phyloP scores from a whole-genome alignment of 2,113 vertebrate species.

The Rhadina sibilatrix region DNA sequence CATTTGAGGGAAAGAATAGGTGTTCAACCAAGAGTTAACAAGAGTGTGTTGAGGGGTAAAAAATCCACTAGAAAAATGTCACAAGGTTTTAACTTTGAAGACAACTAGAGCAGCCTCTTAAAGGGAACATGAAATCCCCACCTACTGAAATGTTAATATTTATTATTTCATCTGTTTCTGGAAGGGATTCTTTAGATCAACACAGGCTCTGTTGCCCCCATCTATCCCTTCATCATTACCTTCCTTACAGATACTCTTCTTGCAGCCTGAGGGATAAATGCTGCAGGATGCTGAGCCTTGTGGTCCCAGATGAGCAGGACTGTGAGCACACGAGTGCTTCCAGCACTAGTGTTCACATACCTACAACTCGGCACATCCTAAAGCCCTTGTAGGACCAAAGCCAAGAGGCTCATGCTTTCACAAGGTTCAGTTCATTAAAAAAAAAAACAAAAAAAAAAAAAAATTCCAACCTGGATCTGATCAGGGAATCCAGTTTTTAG shows the following conservation, averaged over 20 bases:
- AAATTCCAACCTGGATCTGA: conserved; percentile 3
- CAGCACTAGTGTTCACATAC: background rate
- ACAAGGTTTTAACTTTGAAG: background rate
- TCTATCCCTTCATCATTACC: background rate
- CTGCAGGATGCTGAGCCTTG: background rate
- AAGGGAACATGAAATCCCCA: background rate
- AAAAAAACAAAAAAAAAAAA: background rate
- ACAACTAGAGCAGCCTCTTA: background rate
- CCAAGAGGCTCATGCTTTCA: background rate
- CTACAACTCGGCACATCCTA: conserved; percentile 6
- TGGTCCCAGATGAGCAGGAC: background rate
- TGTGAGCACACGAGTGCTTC: background rate
- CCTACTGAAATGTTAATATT: background rate
- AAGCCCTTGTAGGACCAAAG: background rate
- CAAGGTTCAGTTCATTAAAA: conserved; percentile 21
- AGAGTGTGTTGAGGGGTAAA: background rate
- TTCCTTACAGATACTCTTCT: background rate
- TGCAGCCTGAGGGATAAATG: background rate
- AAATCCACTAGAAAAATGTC: background rate
- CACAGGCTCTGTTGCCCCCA: background rate
- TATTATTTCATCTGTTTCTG: background rate
- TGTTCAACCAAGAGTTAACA: background rate
- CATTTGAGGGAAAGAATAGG: background rate
- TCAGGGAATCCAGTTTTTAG: conserved; percentile 8
- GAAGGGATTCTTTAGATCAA: background rate